These are phyloP conservation scores for Upupa epops DNA, from an alignment of 2,113 vertebrate genomes.

Conservation along the genomic window DNA sequence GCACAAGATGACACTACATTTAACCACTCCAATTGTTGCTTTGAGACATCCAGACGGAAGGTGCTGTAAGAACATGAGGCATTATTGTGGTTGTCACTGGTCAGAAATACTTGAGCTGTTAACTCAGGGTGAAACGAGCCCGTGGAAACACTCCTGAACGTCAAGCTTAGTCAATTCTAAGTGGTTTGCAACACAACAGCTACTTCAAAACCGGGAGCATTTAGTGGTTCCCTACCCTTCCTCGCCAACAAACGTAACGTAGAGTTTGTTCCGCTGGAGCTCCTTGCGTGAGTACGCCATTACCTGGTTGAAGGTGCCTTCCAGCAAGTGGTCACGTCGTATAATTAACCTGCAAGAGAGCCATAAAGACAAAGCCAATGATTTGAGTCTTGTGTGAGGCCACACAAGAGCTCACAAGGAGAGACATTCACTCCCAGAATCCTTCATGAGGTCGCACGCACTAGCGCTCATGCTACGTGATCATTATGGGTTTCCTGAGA, in stretches of 20 bases:
- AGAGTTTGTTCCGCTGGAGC: conserved; percentile 97
- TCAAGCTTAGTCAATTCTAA: not conserved
- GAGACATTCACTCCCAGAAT: not conserved
- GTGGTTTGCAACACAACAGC: not conserved
- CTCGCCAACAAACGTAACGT: conserved; percentile 94
- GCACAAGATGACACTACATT: not conserved
- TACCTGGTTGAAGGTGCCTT: conserved; percentile 98
- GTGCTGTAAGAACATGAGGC: not conserved
- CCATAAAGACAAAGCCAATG: not conserved
- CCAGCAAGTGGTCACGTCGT: conserved; percentile 92
- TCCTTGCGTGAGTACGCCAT: conserved; percentile 98
- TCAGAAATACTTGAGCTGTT: not conserved
- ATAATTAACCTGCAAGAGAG: conserved; percentile 84
- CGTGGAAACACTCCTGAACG: not conserved
- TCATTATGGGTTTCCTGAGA: not conserved
- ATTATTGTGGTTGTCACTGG: not conserved
- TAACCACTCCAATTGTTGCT: not conserved
- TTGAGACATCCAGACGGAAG: not conserved
- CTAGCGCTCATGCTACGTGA: not conserved
- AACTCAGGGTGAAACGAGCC: not conserved
- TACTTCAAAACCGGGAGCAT: not conserved
- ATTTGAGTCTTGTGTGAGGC: not conserved
- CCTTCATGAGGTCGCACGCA: not conserved
- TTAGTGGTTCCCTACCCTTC: conserved; percentile 84
- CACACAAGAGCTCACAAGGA: not conserved